phyloP scores from a whole-genome alignment of 1,140 invertebrate genomes.

The Philopotamus ludificatus region DNA sequence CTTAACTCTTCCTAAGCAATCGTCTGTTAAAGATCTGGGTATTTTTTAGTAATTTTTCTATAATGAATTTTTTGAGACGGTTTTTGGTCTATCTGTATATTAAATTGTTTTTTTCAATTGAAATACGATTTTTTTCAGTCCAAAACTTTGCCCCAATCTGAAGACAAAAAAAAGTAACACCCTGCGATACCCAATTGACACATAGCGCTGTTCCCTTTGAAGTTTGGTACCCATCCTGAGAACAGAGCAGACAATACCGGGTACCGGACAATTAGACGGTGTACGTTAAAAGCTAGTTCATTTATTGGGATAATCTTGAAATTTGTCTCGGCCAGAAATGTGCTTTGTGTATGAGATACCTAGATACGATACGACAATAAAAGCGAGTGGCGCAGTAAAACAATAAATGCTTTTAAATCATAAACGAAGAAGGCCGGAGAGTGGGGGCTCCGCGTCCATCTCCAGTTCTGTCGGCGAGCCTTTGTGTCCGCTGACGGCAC shows the following conservation, averaged over 20 bases:
- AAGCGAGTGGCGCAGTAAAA: conserved; percentile 6
- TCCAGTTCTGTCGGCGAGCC: conserved; percentile 27
- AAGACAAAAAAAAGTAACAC: too few species aligned
- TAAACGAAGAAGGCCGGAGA: neutral
- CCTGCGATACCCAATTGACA: neutral
- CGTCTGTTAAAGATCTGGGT: too few species aligned
- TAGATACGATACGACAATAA: conserved; percentile 7
- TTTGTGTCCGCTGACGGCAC: conserved; percentile 31
- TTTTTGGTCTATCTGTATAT: too few species aligned
- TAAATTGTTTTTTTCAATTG: too few species aligned
- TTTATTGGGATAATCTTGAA: conserved; percentile 23
- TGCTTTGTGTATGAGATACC: too few species aligned
- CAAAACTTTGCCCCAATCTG: too few species aligned
- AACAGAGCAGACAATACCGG: neutral
- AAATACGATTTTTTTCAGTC: too few species aligned
- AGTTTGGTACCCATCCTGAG: neutral
- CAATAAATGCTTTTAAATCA: conserved; percentile 22
- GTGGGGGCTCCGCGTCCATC: neutral
- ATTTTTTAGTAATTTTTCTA: too few species aligned
- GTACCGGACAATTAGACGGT: conserved; percentile 16
- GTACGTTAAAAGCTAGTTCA: conserved; percentile 21
- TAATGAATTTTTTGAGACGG: too few species aligned
- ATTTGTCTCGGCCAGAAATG: neutral
- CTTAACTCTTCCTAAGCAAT: too few species aligned
- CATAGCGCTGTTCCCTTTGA: neutral